Percentiles rank a stretch among this genome's conserved stretches.
Evolutionary conservation across 2,797 vertebrate genomes (phyloP).

Genomic region (Bufotes viridis): DNA sequence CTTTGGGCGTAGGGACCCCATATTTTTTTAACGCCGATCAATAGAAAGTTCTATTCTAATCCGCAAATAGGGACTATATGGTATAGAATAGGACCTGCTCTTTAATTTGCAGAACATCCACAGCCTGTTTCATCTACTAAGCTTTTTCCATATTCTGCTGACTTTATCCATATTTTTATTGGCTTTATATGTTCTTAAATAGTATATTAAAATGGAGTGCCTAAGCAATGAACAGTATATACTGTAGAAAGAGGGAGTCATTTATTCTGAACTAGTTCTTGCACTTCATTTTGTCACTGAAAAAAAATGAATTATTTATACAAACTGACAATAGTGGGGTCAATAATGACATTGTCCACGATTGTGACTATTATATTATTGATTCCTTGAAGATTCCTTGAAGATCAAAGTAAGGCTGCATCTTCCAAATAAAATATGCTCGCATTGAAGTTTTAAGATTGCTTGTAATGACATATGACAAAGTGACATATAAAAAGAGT

Average conservation of each 20-base stretch:
- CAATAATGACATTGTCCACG: constrained; percentile 4
- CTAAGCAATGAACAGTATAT: constrained; percentile 4
- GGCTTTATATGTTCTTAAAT: background rate
- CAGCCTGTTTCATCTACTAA: no score
- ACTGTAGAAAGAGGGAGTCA: background rate
- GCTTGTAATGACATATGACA: background rate
- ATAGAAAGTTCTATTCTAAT: no score
- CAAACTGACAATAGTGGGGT: constrained; percentile 14
- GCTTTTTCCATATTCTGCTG: background rate
- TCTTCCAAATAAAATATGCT: background rate
- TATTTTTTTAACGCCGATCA: no score
- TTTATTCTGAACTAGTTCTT: constrained; percentile 24
- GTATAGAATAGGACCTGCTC: no score
- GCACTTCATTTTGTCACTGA: constrained; percentile 36
- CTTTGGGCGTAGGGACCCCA: no score
- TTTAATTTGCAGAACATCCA: no score
- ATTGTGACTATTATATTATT: constrained; percentile 1
- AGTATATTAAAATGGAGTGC: background rate
- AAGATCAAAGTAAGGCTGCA: background rate
- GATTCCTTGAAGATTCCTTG: constrained; percentile 1
- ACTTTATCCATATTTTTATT: background rate
- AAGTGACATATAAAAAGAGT: background rate
- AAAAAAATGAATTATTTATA: constrained; percentile 34
- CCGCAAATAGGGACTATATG: no score
- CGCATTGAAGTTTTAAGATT: background rate